A percentile compares a stretch with the other conserved stretches of the same genome.
phyloP scores from a whole-genome alignment of 2,888 invertebrate species.

The Electrophaes corylata region DNA sequence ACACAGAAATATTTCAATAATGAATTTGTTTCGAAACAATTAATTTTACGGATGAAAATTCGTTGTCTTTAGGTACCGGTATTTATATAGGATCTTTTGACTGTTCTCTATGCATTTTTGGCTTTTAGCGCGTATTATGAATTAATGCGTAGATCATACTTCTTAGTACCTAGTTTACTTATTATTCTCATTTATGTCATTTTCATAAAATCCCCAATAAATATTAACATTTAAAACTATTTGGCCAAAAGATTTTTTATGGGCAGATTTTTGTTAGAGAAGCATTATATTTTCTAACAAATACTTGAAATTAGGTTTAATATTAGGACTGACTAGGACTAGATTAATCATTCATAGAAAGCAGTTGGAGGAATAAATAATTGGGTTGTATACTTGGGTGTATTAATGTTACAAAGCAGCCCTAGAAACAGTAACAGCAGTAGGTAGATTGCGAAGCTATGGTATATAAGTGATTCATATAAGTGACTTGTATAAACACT shows the following conservation, averaged over 20 bases:
- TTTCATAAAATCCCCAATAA: background rate
- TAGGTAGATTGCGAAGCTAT: constrained; percentile 55
- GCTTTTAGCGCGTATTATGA: too few relatives aligned
- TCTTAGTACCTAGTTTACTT: too few relatives aligned
- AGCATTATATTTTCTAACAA: background rate
- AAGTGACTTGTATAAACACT: constrained; percentile 32
- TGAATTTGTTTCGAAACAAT: too few relatives aligned
- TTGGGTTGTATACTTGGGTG: constrained; percentile 15
- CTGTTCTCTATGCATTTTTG: too few relatives aligned
- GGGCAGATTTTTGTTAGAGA: too few relatives aligned
- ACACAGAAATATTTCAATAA: too few relatives aligned
- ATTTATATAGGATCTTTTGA: too few relatives aligned
- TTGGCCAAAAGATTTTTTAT: background rate
- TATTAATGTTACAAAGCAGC: constrained; percentile 45
- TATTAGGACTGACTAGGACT: constrained; percentile 29
- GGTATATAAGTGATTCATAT: constrained; percentile 33
- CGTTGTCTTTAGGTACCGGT: too few relatives aligned
- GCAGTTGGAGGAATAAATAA: background rate
- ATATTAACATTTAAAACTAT: background rate
- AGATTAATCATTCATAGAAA: constrained; percentile 52
- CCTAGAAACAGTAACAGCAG: constrained; percentile 61
- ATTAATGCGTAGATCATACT: too few relatives aligned
- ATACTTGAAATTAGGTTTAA: background rate
- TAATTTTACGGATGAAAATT: too few relatives aligned
- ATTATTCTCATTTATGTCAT: background rate